phyloP scores from a whole-genome alignment of 2,113 vertebrate species.

The Pao palembangensis region DNA sequence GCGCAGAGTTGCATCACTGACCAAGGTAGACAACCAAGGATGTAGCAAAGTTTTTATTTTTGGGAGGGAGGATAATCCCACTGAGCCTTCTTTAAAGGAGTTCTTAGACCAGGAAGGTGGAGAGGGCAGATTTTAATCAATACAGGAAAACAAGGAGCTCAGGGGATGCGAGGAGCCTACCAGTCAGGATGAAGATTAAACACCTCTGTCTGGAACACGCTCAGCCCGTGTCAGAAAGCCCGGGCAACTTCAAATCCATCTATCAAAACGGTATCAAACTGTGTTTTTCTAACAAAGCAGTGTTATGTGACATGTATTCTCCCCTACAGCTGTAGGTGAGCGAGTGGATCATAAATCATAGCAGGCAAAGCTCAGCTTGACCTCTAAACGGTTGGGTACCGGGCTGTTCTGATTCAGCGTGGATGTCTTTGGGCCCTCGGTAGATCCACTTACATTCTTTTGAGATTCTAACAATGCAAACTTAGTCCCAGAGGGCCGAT shows the following conservation, averaged over 20 bases:
- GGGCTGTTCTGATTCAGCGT: slow-evolving; percentile 73
- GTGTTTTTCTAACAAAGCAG: slow-evolving; percentile 78
- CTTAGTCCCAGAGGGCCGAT: slow-evolving; percentile 73
- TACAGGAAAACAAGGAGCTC: slow-evolving; percentile 77
- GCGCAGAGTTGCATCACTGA: slow-evolving; percentile 47
- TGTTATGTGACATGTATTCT: slow-evolving; percentile 77
- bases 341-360: slow-evolving; percentile 90
- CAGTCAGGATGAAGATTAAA: slow-evolving; percentile 79
- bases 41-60: slow-evolving; percentile 65
- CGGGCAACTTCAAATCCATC: slow-evolving; percentile 75
- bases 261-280: slow-evolving; percentile 78
- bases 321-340: slow-evolving; percentile 87
- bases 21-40: slow-evolving; percentile 67
- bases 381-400: slow-evolving; percentile 87
- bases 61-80: slow-evolving; percentile 63
- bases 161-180: slow-evolving; percentile 70
- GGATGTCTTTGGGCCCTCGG: slow-evolving; percentile 83
- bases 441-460: slow-evolving; percentile 79
- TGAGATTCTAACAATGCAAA: slow-evolving; percentile 84
- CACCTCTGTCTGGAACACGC: slow-evolving; percentile 74
- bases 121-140: slow-evolving; percentile 77
- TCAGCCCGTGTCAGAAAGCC: slow-evolving; percentile 73
- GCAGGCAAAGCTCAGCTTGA: slow-evolving; percentile 93
- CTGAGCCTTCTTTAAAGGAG: slow-evolving; percentile 72
- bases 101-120: slow-evolving; percentile 73